A percentile compares a stretch with the other conserved stretches of the same genome.
Evolutionary conservation across 1,140 invertebrate species (phyloP).

Genomic region (Drosophila kohkoa): DNA sequence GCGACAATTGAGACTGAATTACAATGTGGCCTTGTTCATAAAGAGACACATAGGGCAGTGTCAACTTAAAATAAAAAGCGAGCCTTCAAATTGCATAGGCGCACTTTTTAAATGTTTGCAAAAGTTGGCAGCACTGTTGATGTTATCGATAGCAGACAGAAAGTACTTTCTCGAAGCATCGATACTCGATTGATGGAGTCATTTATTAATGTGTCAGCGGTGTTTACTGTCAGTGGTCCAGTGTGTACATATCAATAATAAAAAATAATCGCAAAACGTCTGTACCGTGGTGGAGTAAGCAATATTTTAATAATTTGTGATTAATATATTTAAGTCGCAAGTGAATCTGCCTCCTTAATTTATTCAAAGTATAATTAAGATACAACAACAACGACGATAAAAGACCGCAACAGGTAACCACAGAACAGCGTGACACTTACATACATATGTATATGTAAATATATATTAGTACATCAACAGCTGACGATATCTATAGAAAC

Average conservation of each 20-base stretch:
- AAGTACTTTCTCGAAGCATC: too few species aligned
- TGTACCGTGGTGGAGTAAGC: conserved; percentile 4
- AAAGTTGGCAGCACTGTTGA: not conserved
- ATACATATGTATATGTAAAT: too few species aligned
- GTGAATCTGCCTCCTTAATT: conserved; percentile 7
- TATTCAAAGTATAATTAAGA: not conserved
- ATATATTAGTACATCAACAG: conserved; percentile 15
- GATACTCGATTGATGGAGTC: too few species aligned
- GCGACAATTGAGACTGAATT: not conserved
- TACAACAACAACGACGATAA: not conserved
- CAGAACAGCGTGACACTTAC: conserved; percentile 33
- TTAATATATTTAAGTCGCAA: conserved; percentile 13
- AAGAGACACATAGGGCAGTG: too few species aligned
- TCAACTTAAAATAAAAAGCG: not conserved
- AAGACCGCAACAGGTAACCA: conserved; percentile 27
- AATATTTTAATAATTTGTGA: conserved; percentile 9
- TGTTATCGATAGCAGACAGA: not conserved
- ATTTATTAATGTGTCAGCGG: not conserved
- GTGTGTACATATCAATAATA: conserved; percentile 3
- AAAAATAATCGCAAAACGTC: conserved; percentile 26
- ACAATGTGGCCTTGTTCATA: not conserved
- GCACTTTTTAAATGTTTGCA: not conserved
- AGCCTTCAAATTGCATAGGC: not conserved
- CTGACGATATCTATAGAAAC: conserved; percentile 10
- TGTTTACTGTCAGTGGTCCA: conserved; percentile 3